These are phyloP conservation scores for Caenorhabditis tropicalis DNA, from an alignment of 1,140 invertebrate species.

Conservation along the genomic window DNA sequence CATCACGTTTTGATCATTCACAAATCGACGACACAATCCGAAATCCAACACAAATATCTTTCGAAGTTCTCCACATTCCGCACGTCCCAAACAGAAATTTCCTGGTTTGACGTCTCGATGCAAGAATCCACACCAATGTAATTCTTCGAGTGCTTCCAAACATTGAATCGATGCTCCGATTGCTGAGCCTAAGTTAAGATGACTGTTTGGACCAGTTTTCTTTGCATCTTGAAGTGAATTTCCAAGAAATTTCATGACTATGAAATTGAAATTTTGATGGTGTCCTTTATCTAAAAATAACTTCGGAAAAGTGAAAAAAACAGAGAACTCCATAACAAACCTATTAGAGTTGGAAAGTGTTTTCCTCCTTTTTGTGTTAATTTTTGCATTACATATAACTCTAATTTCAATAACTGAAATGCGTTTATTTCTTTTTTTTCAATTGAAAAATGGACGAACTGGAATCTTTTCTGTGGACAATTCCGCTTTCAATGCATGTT, in stretches of 20 bases:
- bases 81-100: conserved; percentile 58
- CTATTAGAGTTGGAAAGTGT: conserved; percentile 7
- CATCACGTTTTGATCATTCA: conserved; percentile 47
- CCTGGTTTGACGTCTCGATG: conserved; percentile 62
- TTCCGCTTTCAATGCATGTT: conserved; percentile 55
- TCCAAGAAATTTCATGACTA: conserved; percentile 56
- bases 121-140: conserved; percentile 57
- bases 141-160: conserved; percentile 59
- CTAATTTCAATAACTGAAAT: conserved; percentile 50
- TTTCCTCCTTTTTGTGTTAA: conserved; percentile 11
- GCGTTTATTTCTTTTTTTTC: not conserved
- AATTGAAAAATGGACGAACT: not conserved
- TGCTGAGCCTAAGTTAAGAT: conserved; percentile 56
- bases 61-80: conserved; percentile 57
- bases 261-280: conserved; percentile 49
- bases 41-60: conserved; percentile 62
- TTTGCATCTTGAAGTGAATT: conserved; percentile 50
- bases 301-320: not conserved
- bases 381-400: conserved; percentile 49
- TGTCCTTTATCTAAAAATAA: conserved; percentile 53
- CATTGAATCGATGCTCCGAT: conserved; percentile 58
- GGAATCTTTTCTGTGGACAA: conserved; percentile 42
- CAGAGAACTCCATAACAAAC: not conserved
- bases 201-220: conserved; percentile 49
- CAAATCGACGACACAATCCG: conserved; percentile 59